Evolutionary conservation across 2,888 invertebrate genomes (phyloP).

Genomic region (Ornithoptera priamus): DNA sequence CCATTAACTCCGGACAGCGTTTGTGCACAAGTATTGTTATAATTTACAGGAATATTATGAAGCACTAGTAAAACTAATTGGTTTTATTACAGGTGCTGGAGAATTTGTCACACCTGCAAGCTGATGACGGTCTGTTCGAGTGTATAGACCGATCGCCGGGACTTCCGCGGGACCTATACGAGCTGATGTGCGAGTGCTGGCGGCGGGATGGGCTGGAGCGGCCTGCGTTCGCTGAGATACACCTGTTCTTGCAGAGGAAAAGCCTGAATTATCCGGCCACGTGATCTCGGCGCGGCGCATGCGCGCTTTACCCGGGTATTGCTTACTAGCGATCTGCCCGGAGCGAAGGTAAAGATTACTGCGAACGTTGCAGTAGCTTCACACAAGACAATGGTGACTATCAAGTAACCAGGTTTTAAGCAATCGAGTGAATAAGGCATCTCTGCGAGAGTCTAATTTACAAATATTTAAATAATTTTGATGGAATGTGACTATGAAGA

Average conservation of each 20-base stretch:
- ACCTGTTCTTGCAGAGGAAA: conserved; percentile 86
- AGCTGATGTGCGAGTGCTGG: conserved; percentile 93
- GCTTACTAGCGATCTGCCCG: conserved; percentile 26
- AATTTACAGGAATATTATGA: no score
- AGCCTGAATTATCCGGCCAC: conserved; percentile 48
- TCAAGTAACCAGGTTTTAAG: conserved; percentile 42
- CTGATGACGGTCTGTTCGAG: conserved; percentile 81
- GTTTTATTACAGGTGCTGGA: conserved; percentile 82
- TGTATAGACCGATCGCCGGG: conserved; percentile 83
- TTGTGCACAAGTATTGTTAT: no score
- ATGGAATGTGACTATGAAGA: neutral
- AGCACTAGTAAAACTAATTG: no score
- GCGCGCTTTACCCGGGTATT: conserved; percentile 32
- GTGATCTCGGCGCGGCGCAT: conserved; percentile 51
- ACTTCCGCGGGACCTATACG: conserved; percentile 90
- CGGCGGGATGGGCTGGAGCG: conserved; percentile 86
- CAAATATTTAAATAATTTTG: no score
- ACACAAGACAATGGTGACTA: conserved; percentile 2
- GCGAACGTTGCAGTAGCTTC: conserved; percentile 28
- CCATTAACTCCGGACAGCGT: no score
- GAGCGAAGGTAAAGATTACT: conserved; percentile 35
- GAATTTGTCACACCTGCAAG: conserved; percentile 86
- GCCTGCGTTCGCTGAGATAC: conserved; percentile 90
- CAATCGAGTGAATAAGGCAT: no score
- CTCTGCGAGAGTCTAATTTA: no score